Conservation (phyloP, 2,797 vertebrate genomes). For the Cuculus canorus region DNA sequence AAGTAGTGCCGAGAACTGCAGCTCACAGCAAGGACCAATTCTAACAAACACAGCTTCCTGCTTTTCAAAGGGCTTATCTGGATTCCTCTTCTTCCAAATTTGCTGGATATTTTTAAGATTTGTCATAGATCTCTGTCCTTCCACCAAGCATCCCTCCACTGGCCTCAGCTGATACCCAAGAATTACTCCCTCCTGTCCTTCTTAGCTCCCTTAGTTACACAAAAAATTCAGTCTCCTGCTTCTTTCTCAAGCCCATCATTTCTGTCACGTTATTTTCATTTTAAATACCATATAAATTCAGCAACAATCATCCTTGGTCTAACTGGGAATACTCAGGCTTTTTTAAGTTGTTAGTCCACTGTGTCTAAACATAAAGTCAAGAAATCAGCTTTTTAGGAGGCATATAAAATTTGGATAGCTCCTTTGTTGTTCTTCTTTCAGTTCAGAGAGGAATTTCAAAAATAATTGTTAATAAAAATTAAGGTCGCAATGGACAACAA, state of each 20-base stretch:
- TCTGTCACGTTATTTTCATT: not conserved
- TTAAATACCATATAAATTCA: not conserved
- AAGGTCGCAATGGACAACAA: not conserved
- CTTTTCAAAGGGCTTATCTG: not conserved
- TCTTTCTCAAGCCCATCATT: not conserved
- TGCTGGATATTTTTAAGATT: not conserved
- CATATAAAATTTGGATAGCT: accelerated
- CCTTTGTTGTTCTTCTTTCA: not conserved
- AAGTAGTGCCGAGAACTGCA: not conserved
- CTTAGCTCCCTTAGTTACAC: not conserved
- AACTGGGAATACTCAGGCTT: not conserved
- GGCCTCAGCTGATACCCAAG: not conserved
- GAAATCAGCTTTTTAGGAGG: not conserved
- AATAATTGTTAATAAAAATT: not conserved
- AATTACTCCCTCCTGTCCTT: not conserved
- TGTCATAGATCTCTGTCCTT: not conserved
- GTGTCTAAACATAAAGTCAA: not conserved
- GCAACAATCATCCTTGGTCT: not conserved
- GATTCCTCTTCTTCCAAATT: not conserved
- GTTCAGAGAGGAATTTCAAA: not conserved
- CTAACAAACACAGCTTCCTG: not conserved
- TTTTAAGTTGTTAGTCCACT: not conserved
- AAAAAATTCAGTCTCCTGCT: not conserved
- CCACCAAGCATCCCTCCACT: accelerated
- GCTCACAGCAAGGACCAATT: not conserved